These are phyloP conservation scores for Erpobdella octoculata DNA, from an alignment of 2,888 invertebrate species.

Conservation along the genomic window DNA sequence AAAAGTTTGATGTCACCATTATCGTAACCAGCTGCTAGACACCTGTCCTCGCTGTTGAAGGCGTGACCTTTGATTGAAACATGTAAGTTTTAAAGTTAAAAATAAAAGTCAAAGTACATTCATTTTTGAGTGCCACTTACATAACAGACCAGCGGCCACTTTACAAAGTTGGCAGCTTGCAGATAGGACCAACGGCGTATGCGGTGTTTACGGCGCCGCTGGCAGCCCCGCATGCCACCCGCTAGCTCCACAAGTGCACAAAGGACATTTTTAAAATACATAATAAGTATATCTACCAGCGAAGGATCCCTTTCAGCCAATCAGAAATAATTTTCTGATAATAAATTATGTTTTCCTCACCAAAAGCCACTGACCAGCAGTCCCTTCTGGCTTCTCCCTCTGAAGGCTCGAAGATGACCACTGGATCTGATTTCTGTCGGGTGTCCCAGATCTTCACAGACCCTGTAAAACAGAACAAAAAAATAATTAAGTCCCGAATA, in stretches of 20 bases:
- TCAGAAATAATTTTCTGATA: too few relatives aligned
- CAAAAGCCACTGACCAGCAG: slow-evolving; percentile 88
- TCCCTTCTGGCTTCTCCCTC: slow-evolving; percentile 64
- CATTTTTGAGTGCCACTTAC: too few relatives aligned
- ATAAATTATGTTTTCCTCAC: too few relatives aligned
- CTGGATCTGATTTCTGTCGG: slow-evolving; percentile 77
- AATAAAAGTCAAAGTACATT: too few relatives aligned
- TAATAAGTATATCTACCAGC: not conserved
- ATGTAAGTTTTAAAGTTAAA: not conserved
- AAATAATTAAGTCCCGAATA: not conserved
- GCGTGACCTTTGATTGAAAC: slow-evolving; percentile 62
- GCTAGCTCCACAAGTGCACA: too few relatives aligned
- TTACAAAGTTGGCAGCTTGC: too few relatives aligned
- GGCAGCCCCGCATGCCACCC: too few relatives aligned
- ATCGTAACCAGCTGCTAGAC: slow-evolving; percentile 84
- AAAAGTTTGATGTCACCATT: slow-evolving; percentile 92
- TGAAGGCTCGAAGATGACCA: slow-evolving; percentile 76
- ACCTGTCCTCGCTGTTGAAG: slow-evolving; percentile 73
- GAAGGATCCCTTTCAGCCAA: not conserved
- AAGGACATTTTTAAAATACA: too few relatives aligned
- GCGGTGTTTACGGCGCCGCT: too few relatives aligned
- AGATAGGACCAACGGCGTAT: too few relatives aligned
- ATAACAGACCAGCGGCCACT: too few relatives aligned
- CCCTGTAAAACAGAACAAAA: slow-evolving; percentile 55
- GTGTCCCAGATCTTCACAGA: slow-evolving; percentile 91